phyloP scores from a whole-genome alignment of 2,797 vertebrate species.

The Enteromius radiatus region DNA sequence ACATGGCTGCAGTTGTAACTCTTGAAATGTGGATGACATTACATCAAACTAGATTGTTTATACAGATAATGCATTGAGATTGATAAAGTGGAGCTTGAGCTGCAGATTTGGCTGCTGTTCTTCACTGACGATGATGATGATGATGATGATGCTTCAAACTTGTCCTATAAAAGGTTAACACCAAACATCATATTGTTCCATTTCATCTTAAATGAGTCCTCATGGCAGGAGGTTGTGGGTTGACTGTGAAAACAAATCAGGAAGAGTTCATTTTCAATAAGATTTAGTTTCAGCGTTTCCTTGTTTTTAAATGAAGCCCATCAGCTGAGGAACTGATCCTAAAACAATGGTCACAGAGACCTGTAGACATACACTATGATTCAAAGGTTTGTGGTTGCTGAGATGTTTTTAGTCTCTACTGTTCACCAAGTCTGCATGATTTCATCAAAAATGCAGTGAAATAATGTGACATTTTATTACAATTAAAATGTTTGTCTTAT shows the following conservation, averaged over 20 bases:
- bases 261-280: neutral
- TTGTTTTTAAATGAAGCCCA: neutral
- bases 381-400: neutral
- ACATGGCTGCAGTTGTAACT: neutral
- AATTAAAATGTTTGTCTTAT: neutral
- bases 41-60: conserved; percentile 9
- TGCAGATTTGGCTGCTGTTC: conserved; percentile 10
- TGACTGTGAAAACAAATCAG: conserved; percentile 72
- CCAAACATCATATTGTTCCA: conserved; percentile 39
- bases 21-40: neutral
- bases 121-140: conserved; percentile 3
- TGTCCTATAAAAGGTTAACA: conserved; percentile 15
- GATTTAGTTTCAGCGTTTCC: neutral
- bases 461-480: neutral
- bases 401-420: neutral
- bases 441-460: neutral
- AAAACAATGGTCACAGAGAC: neutral
- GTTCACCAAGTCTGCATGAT: neutral
- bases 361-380: neutral
- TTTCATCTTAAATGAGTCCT: conserved; percentile 83
- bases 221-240: conserved; percentile 79
- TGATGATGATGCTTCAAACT: neutral
- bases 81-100: neutral
- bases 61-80: neutral
- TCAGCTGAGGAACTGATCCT: neutral